Evolutionary conservation across 2,113 vertebrate genomes (phyloP).

Genomic region (Rhineura floridana): DNA sequence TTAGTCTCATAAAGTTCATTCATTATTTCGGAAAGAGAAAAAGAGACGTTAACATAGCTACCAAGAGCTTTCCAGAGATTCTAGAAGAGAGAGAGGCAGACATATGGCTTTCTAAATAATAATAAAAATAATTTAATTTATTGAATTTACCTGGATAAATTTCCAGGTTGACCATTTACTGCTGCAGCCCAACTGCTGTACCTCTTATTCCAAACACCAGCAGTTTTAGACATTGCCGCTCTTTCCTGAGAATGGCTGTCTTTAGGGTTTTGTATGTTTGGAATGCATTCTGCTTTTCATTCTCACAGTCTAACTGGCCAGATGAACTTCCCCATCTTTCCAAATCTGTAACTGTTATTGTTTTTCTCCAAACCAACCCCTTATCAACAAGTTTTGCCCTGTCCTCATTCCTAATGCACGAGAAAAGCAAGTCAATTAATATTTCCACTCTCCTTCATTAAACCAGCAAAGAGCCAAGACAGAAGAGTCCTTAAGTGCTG

Average conservation of each 20-base stretch:
- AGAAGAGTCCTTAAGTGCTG: conserved; percentile 1
- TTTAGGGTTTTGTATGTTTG: too few species aligned
- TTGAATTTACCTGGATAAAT: too few species aligned
- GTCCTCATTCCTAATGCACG: neutral
- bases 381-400: neutral
- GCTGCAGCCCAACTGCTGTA: neutral
- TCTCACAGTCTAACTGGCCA: neutral
- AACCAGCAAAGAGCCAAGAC: neutral
- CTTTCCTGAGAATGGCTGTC: neutral
- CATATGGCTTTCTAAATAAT: too few species aligned
- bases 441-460: conserved; percentile 39
- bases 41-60: too few species aligned
- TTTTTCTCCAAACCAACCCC: neutral
- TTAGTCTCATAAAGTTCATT: neutral
- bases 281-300: neutral
- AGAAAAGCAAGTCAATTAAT: neutral
- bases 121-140: too few species aligned
- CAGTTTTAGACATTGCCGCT: neutral
- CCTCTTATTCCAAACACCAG: neutral
- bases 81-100: too few species aligned
- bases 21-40: neutral
- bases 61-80: neutral
- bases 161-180: neutral
- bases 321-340: neutral
- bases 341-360: neutral